These are phyloP conservation scores for Danaus plexippus DNA, from an alignment of 1,140 invertebrate genomes.

Conservation along the genomic window DNA sequence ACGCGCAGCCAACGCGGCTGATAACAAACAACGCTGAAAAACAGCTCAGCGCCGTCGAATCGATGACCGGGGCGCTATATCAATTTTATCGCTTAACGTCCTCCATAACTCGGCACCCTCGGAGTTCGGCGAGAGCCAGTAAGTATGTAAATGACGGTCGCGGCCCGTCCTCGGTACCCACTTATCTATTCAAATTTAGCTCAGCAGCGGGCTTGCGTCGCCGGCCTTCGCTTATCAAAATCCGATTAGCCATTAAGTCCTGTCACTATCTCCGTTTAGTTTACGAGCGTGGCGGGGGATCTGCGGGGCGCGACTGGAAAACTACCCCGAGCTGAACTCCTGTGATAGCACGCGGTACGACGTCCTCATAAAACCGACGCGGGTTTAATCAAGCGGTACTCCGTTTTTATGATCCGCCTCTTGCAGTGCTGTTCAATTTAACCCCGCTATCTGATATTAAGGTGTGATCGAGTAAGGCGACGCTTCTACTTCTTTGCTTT, in stretches of 20 bases:
- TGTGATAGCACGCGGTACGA: conserved; percentile 24
- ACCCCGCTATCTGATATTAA: conserved; percentile 48
- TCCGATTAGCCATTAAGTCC: conserved; percentile 71
- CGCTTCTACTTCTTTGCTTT: conserved; percentile 26
- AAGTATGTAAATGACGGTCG: conserved; percentile 71
- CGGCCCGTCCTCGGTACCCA: conserved; percentile 61
- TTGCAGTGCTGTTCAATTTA: conserved; percentile 53
- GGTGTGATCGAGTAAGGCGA: conserved; percentile 19
- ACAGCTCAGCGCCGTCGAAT: conserved; percentile 44
- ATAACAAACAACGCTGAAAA: conserved; percentile 60
- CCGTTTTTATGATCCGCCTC: conserved; percentile 61
- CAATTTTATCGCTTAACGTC: conserved; percentile 66
- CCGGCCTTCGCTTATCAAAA: conserved; percentile 69
- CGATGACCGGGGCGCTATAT: conserved; percentile 65
- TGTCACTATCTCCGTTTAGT: conserved; percentile 66
- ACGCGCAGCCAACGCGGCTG: conserved; percentile 24
- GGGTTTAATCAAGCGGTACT: conserved; percentile 61
- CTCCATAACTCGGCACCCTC: conserved; percentile 64
- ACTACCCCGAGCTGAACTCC: conserved; percentile 42
- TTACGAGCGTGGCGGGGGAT: conserved; percentile 54
- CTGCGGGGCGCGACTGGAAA: conserved; percentile 46
- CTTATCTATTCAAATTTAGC: conserved; percentile 71
- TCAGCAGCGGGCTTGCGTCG: conserved; percentile 54
- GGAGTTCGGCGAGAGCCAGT: conserved; percentile 61
- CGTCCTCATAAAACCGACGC: conserved; percentile 45